A percentile compares a stretch with the other conserved stretches of the same genome.
Conservation (phyloP, 1,140 invertebrate genomes). For the Campoletis sonorensis region DNA sequence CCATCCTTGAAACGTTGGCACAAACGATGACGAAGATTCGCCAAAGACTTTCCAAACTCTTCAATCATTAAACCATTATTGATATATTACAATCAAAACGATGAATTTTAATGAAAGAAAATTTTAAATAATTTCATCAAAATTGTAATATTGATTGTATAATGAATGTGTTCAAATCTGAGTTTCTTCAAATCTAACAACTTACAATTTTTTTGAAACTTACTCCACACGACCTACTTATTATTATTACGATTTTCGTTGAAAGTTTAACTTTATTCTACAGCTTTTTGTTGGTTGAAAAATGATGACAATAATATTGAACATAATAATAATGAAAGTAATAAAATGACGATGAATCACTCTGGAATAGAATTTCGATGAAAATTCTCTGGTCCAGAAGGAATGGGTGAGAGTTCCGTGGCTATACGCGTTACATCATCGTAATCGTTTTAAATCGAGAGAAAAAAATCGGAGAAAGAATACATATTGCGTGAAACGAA, state of each 20-base stretch:
- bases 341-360: background rate
- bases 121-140: background rate
- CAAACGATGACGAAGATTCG: background rate
- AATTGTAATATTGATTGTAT: too few relatives aligned
- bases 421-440: background rate
- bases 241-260: too few relatives aligned
- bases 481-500: conserved; percentile 3
- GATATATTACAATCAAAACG: background rate
- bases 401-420: background rate
- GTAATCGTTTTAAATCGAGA: background rate
- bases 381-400: background rate
- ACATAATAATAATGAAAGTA: background rate
- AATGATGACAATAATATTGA: background rate
- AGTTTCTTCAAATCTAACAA: too few relatives aligned
- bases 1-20: background rate
- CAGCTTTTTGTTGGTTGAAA: background rate
- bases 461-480: background rate
- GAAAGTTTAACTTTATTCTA: too few relatives aligned
- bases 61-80: background rate
- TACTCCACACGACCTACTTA: too few relatives aligned
- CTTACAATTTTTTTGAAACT: too few relatives aligned
- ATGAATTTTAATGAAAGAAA: background rate
- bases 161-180: too few relatives aligned
- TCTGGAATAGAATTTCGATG: background rate
- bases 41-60: background rate